Percentiles rank a stretch among this genome's conserved stretches.
Conservation (phyloP, 2,113 vertebrate species). For the Platichthys flesus region DNA sequence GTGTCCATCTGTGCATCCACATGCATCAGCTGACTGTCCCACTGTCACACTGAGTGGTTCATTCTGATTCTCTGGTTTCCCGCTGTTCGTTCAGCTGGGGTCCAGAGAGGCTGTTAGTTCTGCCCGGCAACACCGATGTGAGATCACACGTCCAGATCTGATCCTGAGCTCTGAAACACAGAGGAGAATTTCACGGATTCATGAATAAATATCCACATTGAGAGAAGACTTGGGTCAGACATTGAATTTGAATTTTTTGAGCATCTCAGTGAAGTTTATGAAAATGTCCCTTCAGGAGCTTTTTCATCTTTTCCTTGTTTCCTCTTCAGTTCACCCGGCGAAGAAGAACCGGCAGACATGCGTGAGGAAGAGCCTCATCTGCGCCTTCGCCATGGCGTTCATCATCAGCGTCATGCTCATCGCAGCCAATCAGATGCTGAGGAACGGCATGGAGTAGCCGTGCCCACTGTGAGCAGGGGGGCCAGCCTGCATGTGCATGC, state of each 20-base stretch:
- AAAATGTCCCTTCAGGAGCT: no score
- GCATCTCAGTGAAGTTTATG: background rate
- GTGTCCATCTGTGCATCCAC: no score
- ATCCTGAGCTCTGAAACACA: background rate
- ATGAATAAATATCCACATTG: no score
- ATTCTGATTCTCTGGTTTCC: background rate
- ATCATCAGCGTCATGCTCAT: conserved; percentile 99
- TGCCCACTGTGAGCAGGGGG: conserved; percentile 81
- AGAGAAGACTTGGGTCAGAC: no score
- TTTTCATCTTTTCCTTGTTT: background rate
- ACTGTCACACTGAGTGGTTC: no score
- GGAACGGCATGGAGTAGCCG: conserved; percentile 97
- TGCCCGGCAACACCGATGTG: conserved; percentile 18
- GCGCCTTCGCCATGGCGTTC: conserved; percentile 99
- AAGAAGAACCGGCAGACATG: conserved; percentile 99
- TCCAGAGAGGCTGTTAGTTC: conserved; percentile 22
- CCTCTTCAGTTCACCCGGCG: conserved; percentile 91
- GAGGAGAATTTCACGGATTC: background rate
- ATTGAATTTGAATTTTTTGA: no score
- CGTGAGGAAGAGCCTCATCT: conserved; percentile 98
- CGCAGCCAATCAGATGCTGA: conserved; percentile 99
- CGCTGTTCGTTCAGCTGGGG: conserved; percentile 30
- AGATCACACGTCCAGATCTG: conserved; percentile 15
- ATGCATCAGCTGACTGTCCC: no score
- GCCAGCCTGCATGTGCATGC: conserved; percentile 90